Conservation (phyloP, 2,888 invertebrate species). For the Cerceris rybyensis region DNA sequence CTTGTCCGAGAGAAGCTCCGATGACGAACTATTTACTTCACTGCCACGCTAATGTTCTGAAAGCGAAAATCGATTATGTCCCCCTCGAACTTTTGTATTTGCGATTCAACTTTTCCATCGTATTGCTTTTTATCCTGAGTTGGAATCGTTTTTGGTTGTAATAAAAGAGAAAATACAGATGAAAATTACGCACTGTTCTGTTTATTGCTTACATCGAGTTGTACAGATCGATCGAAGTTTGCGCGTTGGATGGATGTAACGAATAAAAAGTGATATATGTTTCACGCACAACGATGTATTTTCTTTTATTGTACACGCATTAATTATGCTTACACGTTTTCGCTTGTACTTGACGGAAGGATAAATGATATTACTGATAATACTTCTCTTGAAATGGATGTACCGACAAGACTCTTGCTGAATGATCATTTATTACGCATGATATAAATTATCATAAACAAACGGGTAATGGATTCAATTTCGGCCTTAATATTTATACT, state of each 20-base stretch:
- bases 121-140: background rate
- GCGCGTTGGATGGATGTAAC: too few species aligned
- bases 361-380: background rate
- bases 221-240: too few species aligned
- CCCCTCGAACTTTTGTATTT: background rate
- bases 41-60: constrained; percentile 22
- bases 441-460: constrained; percentile 30
- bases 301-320: background rate
- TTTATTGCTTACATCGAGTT: too few species aligned
- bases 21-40: constrained; percentile 51
- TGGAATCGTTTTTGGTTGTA: too few species aligned
- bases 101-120: background rate
- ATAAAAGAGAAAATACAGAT: too few species aligned
- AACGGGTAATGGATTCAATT: constrained; percentile 14
- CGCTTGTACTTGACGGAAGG: too few species aligned
- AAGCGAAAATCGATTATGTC: constrained; percentile 10
- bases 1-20: constrained; percentile 52
- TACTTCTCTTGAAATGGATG: constrained; percentile 7
- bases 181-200: too few species aligned
- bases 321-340: background rate
- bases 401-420: background rate
- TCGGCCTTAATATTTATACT: constrained; percentile 15
- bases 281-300: background rate
- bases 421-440: constrained; percentile 10
- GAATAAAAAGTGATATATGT: background rate